Evolutionary conservation across 2,113 vertebrate species (phyloP).

Genomic region (Chloropsis cyanopogon): DNA sequence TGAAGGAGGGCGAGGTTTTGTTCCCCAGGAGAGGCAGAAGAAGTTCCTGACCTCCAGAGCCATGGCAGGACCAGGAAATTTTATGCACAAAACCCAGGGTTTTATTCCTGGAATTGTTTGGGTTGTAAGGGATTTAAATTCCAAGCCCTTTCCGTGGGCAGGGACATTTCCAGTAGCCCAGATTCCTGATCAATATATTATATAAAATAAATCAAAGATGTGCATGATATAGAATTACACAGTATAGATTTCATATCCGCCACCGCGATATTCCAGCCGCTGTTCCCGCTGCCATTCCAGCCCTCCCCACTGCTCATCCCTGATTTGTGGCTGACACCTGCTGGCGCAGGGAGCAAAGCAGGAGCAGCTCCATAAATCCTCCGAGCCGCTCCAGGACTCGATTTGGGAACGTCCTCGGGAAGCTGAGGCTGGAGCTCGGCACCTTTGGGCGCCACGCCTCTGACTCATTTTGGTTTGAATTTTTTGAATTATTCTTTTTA

Average conservation of each 20-base stretch:
- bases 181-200: rapidly evolving
- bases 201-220: neutral
- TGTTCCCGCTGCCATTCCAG: rapidly evolving
- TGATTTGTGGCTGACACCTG: constrained; percentile 25
- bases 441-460: rapidly evolving
- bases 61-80: neutral
- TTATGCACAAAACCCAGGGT: neutral
- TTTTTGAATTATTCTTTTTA: neutral
- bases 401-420: neutral
- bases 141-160: neutral
- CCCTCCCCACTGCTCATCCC: neutral
- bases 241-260: rapidly evolving
- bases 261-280: neutral
- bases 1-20: neutral
- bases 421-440: rapidly evolving
- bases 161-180: neutral
- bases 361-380: neutral
- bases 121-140: neutral
- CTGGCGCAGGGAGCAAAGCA: neutral
- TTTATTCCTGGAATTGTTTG: neutral
- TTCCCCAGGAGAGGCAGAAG: neutral
- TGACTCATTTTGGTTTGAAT: neutral
- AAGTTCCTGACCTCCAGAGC: neutral
- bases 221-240: rapidly evolving
- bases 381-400: neutral